phyloP scores from a whole-genome alignment of 2,888 invertebrate species.

The Synanthedon myopaeformis region DNA sequence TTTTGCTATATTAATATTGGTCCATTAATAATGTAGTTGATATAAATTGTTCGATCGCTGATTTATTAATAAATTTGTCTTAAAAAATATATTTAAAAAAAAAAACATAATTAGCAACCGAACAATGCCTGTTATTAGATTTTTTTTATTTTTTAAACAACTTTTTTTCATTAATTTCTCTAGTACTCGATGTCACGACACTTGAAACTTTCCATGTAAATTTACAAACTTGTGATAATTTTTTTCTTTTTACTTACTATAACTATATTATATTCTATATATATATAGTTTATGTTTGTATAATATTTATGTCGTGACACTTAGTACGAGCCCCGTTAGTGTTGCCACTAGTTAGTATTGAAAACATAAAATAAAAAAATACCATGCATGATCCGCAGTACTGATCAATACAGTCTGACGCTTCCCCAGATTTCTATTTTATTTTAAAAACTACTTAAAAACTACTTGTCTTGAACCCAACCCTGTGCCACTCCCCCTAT shows the following conservation, averaged over 20 bases:
- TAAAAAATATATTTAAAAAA: slow-evolving; percentile 2
- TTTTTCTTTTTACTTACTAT: slow-evolving; percentile 2
- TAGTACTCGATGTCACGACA: slow-evolving; percentile 58
- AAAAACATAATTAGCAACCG: slow-evolving; percentile 44
- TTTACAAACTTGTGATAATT: slow-evolving; percentile 8
- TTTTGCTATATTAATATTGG: slow-evolving; percentile 58
- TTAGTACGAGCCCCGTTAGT: slow-evolving; percentile 22
- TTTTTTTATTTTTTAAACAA: slow-evolving; percentile 37
- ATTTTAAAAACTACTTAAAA: slow-evolving; percentile 3
- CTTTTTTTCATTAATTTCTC: slow-evolving; percentile 30
- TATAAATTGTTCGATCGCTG: slow-evolving; percentile 46
- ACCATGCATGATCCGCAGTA: slow-evolving; percentile 52
- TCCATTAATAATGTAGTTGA: slow-evolving; percentile 55
- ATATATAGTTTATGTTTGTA: too few species aligned
- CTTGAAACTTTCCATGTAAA: slow-evolving; percentile 6
- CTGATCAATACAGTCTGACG: slow-evolving; percentile 48
- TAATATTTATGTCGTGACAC: slow-evolving; percentile 42
- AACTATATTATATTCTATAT: slow-evolving; percentile 6
- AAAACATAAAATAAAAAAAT: slow-evolving; percentile 23
- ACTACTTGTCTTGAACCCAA: slow-evolving; percentile 8
- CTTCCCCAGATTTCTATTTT: slow-evolving; percentile 27
- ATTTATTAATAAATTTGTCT: slow-evolving; percentile 22
- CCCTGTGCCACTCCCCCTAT: slow-evolving; percentile 21
- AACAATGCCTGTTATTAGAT: slow-evolving; percentile 38
- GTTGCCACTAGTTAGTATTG: slow-evolving; percentile 30